Percentiles rank a stretch among this genome's conserved stretches.
These are phyloP conservation scores for Drosophila buzzatii DNA, from an alignment of 2,888 invertebrate genomes.

Conservation along the genomic window DNA sequence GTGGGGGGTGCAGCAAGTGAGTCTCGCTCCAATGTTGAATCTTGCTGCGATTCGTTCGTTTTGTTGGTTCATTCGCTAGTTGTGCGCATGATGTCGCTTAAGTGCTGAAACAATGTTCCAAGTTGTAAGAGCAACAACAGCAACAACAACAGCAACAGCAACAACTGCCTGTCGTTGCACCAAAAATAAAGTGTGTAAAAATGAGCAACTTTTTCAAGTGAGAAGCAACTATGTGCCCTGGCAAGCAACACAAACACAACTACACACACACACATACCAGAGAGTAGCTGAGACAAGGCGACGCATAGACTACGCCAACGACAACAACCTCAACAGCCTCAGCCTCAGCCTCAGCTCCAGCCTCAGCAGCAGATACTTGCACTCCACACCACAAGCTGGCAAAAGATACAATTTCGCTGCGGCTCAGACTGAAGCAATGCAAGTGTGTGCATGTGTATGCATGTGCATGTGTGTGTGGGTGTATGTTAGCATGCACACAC, in stretches of 20 bases:
- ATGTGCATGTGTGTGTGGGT: conserved; percentile 13
- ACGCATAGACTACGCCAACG: conserved; percentile 35
- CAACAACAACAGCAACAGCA: conserved; percentile 60
- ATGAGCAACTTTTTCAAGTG: conserved; percentile 77
- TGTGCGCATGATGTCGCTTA: conserved; percentile 75
- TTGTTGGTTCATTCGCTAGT: conserved; percentile 45
- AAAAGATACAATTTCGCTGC: conserved; percentile 66
- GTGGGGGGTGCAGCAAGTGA: conserved; percentile 61
- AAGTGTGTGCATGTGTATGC: conserved; percentile 6
- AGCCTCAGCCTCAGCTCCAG: conserved; percentile 33
- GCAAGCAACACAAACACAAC: conserved; percentile 21
- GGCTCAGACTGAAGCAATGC: conserved; percentile 33
- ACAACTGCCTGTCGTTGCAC: conserved; percentile 64
- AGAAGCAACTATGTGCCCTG: conserved; percentile 69
- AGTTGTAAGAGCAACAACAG: conserved; percentile 77
- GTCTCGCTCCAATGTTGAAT: conserved; percentile 33
- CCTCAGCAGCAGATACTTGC: conserved; percentile 34
- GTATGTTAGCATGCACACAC: conserved; percentile 39
- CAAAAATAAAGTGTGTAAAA: conserved; percentile 78
- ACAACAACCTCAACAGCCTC: conserved; percentile 34
- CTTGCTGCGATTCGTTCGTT: conserved; percentile 42
- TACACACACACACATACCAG: conserved; percentile 10
- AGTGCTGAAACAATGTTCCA: conserved; percentile 80
- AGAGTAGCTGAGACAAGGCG: conserved; percentile 18
- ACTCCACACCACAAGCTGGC: conserved; percentile 54